phyloP scores from a whole-genome alignment of 2,888 invertebrate genomes.

The Cataglyphis cursor region DNA sequence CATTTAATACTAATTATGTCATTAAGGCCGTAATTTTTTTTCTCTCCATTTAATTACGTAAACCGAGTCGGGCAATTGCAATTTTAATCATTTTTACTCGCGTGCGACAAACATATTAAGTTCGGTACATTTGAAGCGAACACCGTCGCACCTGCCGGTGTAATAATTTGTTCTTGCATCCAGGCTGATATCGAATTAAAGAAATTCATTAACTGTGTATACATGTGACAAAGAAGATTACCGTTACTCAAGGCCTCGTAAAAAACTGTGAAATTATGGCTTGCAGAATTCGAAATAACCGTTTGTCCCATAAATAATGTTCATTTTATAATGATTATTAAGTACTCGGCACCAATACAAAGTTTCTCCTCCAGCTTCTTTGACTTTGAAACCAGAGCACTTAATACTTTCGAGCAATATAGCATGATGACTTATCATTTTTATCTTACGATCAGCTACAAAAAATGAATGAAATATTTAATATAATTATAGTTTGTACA shows the following conservation, averaged over 20 bases:
- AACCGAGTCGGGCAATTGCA: conserved; percentile 46
- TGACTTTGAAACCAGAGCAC: conserved; percentile 21
- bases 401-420: conserved; percentile 34
- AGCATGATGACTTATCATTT: conserved; percentile 33
- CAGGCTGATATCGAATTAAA: conserved; percentile 66
- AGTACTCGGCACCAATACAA: conserved; percentile 23
- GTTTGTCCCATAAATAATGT: conserved; percentile 43
- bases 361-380: conserved; percentile 23
- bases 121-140: conserved; percentile 44
- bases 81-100: conserved; percentile 69
- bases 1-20: conserved; percentile 19
- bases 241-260: conserved; percentile 23
- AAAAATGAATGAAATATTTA: conserved; percentile 24
- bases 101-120: conserved; percentile 71
- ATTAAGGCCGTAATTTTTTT: conserved; percentile 25
- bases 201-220: conserved; percentile 63
- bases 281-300: conserved; percentile 23
- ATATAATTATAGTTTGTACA: conserved; percentile 32
- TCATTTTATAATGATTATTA: conserved; percentile 38
- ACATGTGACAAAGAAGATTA: conserved; percentile 44
- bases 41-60: conserved; percentile 57
- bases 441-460: conserved; percentile 21
- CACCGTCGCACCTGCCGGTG: conserved; percentile 67
- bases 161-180: conserved; percentile 66
- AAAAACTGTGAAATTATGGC: conserved; percentile 40